Evolutionary conservation across 2,113 vertebrate species (phyloP).

Genomic region (Coptodon rendalli): DNA sequence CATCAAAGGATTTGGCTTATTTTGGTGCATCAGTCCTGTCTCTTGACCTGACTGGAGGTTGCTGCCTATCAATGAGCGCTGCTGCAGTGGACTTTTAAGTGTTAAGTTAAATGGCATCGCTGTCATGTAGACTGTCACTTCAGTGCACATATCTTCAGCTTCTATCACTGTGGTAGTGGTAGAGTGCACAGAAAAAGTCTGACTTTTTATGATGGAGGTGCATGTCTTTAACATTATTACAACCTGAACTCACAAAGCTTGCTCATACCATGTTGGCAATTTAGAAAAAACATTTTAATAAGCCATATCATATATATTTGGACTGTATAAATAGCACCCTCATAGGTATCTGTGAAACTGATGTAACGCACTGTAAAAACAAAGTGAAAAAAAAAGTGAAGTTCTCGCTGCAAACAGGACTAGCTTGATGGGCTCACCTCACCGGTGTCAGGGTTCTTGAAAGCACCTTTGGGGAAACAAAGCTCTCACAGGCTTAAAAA

Average conservation of each 20-base stretch:
- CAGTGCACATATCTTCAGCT: not conserved
- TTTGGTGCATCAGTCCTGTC: not conserved
- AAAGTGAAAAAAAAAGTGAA: not conserved
- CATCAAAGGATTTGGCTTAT: not conserved
- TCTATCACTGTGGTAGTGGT: not conserved
- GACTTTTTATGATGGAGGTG: not conserved
- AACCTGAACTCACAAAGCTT: not conserved
- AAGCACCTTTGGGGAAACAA: not conserved
- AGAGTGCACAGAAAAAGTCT: not conserved
- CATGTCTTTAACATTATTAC: not conserved
- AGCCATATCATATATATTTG: not conserved
- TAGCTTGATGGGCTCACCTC: not conserved
- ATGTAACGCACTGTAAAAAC: not conserved
- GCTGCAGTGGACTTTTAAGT: not conserved
- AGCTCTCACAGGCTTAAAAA: not conserved
- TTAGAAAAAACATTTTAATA: not conserved
- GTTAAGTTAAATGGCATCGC: not conserved
- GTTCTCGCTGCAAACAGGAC: constrained; percentile 11
- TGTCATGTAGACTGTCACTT: not conserved
- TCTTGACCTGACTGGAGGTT: not conserved
- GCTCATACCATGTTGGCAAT: not conserved
- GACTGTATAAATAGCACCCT: constrained; percentile 2
- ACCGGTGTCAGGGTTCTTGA: constrained; percentile 14
- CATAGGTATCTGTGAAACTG: not conserved
- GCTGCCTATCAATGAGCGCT: not conserved